These are phyloP conservation scores for Denticeps clupeoides DNA, from an alignment of 2,797 vertebrate species.

Conservation along the genomic window DNA sequence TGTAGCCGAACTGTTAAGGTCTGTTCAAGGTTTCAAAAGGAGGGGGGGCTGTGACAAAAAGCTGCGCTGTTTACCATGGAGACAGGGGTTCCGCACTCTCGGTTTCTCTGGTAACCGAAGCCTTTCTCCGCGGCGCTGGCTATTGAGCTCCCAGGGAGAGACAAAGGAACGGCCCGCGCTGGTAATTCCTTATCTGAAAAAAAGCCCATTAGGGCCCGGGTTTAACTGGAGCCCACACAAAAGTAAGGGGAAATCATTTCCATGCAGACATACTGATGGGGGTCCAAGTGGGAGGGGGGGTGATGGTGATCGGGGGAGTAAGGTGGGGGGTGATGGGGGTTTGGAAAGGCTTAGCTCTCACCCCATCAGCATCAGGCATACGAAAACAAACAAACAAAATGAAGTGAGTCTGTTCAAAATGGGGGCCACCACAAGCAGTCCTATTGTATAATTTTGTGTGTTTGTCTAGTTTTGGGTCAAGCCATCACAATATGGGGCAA, in stretches of 20 bases:
- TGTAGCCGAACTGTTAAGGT: conserved; percentile 80
- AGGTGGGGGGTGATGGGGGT: not conserved
- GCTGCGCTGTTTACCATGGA: conserved; percentile 88
- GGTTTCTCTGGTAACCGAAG: conserved; percentile 84
- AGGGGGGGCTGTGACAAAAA: conserved; percentile 65
- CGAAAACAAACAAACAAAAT: not conserved
- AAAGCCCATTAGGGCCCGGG: conserved; percentile 55
- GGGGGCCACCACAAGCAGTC: too few species aligned
- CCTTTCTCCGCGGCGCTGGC: conserved; percentile 76
- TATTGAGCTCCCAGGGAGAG: conserved; percentile 76
- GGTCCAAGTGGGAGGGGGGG: conserved; percentile 23
- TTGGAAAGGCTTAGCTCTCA: not conserved
- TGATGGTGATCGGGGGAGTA: conserved; percentile 8
- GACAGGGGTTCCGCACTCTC: conserved; percentile 74
- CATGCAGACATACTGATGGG: conserved; percentile 33
- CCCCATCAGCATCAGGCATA: not conserved
- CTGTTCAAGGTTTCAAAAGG: conserved; percentile 75
- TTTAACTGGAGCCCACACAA: conserved; percentile 56
- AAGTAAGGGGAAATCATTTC: conserved; percentile 54
- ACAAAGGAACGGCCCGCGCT: conserved; percentile 73
- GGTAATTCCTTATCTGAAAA: conserved; percentile 60
- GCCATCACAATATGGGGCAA: too few species aligned
- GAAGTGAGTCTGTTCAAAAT: too few species aligned
- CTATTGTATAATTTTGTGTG: too few species aligned
- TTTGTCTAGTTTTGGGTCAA: too few species aligned